Percentiles rank a stretch among this genome's conserved stretches.
Evolutionary conservation across 2,797 vertebrate genomes (phyloP).

Genomic region (Rhincodon typus): DNA sequence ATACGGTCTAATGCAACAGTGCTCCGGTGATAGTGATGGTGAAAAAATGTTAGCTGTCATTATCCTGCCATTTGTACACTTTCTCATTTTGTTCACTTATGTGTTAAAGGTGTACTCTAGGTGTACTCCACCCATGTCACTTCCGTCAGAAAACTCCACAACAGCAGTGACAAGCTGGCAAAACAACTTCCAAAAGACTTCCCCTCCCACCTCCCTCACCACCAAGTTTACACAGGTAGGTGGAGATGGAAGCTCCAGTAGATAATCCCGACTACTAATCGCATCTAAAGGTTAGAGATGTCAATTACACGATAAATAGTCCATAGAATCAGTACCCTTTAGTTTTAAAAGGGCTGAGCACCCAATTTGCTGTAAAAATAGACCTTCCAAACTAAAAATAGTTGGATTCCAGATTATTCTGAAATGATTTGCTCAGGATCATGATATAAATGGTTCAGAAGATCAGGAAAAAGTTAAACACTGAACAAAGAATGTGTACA

Average conservation of each 20-base stretch:
- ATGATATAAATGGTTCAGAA: background rate
- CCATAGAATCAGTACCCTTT: background rate
- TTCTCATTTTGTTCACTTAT: background rate
- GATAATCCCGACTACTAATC: background rate
- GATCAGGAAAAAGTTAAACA: background rate
- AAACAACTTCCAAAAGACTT: background rate
- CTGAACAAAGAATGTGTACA: background rate
- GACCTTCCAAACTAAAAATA: background rate
- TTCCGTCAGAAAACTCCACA: background rate
- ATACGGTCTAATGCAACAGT: background rate
- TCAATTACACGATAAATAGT: background rate
- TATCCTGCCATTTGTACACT: background rate
- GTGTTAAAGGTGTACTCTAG: no score
- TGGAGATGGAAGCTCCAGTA: background rate
- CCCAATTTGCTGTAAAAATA: background rate
- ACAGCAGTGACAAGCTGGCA: background rate
- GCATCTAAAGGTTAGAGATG: background rate
- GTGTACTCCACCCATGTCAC: background rate
- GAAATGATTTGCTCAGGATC: background rate
- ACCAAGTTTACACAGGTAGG: background rate
- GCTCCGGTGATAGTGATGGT: background rate
- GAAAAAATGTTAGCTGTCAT: background rate
- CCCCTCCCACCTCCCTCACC: background rate
- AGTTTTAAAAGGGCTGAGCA: background rate
- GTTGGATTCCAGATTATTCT: background rate